phyloP scores from a whole-genome alignment of 2,888 invertebrate species.

The Epicampocera succincta region DNA sequence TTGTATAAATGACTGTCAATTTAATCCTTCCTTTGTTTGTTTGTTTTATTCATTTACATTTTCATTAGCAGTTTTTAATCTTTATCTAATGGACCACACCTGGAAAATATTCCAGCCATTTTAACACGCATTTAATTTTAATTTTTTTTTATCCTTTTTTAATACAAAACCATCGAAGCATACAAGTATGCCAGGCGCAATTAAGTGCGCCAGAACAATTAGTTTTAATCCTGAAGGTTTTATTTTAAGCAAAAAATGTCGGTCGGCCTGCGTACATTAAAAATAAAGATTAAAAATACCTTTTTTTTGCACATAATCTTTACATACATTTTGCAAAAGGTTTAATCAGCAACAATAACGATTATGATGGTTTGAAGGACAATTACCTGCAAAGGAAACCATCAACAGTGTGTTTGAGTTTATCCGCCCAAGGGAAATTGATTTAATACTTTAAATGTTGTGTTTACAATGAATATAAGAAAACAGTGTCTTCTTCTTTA shows the following conservation, averaged over 20 bases:
- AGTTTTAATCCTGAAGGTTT: constrained; percentile 55
- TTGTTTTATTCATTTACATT: constrained; percentile 28
- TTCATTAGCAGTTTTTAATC: constrained; percentile 36
- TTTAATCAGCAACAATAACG: constrained; percentile 32
- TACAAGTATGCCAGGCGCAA: constrained; percentile 28
- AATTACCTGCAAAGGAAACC: constrained; percentile 32
- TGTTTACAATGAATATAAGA: too few relatives aligned
- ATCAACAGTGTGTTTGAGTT: constrained; percentile 19
- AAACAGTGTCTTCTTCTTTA: too few relatives aligned
- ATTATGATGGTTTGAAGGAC: constrained; percentile 38
- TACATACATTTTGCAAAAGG: constrained; percentile 24
- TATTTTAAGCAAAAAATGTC: constrained; percentile 13
- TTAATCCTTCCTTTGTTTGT: constrained; percentile 42
- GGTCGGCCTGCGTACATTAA: constrained; percentile 8
- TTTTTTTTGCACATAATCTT: constrained; percentile 25
- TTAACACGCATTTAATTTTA: constrained; percentile 17
- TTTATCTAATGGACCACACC: constrained; percentile 58
- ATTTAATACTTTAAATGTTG: constrained; percentile 13
- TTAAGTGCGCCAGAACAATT: constrained; percentile 62
- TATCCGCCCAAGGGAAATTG: constrained; percentile 1
- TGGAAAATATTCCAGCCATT: constrained; percentile 36
- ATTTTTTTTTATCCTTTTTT: neutral
- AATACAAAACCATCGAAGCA: constrained; percentile 11
- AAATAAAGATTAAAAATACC: constrained; percentile 33
- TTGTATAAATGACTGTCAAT: constrained; percentile 42